Evolutionary conservation across 2,113 vertebrate genomes (phyloP).

Genomic region (Nannospalax galili): DNA sequence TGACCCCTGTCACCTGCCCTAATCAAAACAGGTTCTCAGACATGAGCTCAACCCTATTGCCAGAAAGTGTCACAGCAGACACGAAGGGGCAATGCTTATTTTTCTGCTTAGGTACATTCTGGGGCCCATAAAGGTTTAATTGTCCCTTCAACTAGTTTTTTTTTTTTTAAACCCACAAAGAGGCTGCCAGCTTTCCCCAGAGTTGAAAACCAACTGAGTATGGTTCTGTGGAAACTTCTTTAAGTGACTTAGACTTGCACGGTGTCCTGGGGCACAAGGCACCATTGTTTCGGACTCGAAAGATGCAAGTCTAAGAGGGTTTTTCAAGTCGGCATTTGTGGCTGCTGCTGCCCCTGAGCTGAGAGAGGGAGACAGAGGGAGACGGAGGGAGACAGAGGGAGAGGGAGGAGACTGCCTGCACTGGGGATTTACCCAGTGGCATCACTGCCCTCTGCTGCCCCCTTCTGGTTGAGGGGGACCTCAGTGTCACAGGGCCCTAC

Average conservation of each 20-base stretch:
- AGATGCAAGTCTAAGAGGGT: slow-evolving; percentile 71
- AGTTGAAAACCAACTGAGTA: slow-evolving; percentile 77
- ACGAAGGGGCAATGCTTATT: slow-evolving; percentile 70
- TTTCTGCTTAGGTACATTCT: slow-evolving; percentile 77
- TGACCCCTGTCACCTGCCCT: slow-evolving; percentile 68
- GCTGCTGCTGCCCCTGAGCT: slow-evolving; percentile 65
- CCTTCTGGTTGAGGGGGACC: not conserved
- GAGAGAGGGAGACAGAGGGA: not conserved
- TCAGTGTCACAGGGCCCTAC: not conserved
- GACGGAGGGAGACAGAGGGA: not conserved
- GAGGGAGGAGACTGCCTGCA: not conserved
- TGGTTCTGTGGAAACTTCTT: slow-evolving; percentile 78
- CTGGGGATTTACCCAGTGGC: not conserved
- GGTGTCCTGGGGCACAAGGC: slow-evolving; percentile 78
- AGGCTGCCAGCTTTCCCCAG: slow-evolving; percentile 80
- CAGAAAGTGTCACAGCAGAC: slow-evolving; percentile 62
- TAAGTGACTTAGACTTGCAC: slow-evolving; percentile 73
- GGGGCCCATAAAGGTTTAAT: slow-evolving; percentile 83
- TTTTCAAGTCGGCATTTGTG: slow-evolving; percentile 77
- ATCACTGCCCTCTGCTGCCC: slow-evolving; percentile 74
- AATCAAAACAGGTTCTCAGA: slow-evolving; percentile 20
- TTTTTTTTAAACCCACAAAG: slow-evolving; percentile 69
- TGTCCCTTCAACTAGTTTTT: slow-evolving; percentile 73
- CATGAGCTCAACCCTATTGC: slow-evolving; percentile 25
- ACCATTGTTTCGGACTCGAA: slow-evolving; percentile 70